Percentiles rank a stretch among this genome's conserved stretches.
Conservation (phyloP, 2,888 invertebrate genomes). For the Agrotis ipsilon region DNA sequence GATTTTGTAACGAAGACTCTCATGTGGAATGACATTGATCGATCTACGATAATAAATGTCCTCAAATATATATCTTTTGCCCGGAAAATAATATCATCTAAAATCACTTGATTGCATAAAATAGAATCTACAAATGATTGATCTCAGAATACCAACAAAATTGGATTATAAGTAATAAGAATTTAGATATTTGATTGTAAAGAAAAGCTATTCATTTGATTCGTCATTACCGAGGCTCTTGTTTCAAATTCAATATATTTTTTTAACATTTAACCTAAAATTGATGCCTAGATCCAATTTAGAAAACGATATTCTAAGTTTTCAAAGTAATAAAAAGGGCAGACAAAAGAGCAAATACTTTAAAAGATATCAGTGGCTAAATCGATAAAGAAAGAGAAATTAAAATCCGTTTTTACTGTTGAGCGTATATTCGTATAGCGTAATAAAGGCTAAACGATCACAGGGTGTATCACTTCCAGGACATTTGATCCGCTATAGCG, state of each 20-base stretch:
- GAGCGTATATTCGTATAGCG: slow-evolving; percentile 48
- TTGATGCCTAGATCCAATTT: slow-evolving; percentile 26
- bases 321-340: slow-evolving; percentile 16
- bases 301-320: slow-evolving; percentile 22
- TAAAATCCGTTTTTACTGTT: slow-evolving; percentile 25
- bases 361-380: background rate
- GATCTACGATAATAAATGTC: slow-evolving; percentile 1
- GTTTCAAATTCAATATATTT: slow-evolving; percentile 26
- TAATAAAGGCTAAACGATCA: slow-evolving; percentile 79
- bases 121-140: slow-evolving; percentile 5
- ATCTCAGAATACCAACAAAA: slow-evolving; percentile 9
- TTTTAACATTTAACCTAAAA: slow-evolving; percentile 24
- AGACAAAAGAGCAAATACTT: slow-evolving; percentile 18
- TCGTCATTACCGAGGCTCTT: slow-evolving; percentile 17
- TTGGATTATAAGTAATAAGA: slow-evolving; percentile 4
- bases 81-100: background rate
- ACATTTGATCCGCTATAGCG: slow-evolving; percentile 82
- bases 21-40: slow-evolving; percentile 12
- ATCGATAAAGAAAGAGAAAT: slow-evolving; percentile 28
- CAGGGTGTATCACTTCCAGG: slow-evolving; percentile 82
- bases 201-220: slow-evolving; percentile 10
- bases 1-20: slow-evolving; percentile 23
- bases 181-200: slow-evolving; percentile 4
- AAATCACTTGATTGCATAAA: background rate
- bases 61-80: background rate